Conservation (phyloP, 2,888 invertebrate species). For the Liodrosophila aerea region DNA sequence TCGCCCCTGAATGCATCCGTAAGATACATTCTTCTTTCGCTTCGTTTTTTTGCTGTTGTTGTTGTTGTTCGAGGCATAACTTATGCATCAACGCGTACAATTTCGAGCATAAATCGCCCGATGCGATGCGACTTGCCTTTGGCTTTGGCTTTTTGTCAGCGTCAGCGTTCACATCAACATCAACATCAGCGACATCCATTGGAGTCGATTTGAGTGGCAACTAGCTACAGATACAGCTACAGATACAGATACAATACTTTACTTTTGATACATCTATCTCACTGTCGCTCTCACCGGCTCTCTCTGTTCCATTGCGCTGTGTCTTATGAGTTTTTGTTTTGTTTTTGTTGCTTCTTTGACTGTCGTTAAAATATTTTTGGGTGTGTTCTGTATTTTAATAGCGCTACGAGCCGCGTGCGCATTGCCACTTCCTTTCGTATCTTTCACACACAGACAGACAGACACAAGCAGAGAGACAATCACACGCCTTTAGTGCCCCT, state of each 20-base stretch:
- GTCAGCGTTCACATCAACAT: slow-evolving; percentile 9
- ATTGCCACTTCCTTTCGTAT: slow-evolving; percentile 69
- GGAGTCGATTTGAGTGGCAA: slow-evolving; percentile 31
- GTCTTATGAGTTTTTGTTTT: slow-evolving; percentile 10
- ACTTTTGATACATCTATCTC: slow-evolving; percentile 30
- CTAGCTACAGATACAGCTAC: slow-evolving; percentile 46
- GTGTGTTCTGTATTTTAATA: slow-evolving; percentile 78
- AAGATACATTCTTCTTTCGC: slow-evolving; percentile 53
- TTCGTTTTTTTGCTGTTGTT: too few relatives aligned
- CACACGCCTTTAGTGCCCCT: slow-evolving; percentile 11
- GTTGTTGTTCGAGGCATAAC: slow-evolving; percentile 46
- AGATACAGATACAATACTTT: too few relatives aligned
- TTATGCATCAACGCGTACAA: slow-evolving; percentile 77
- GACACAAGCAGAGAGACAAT: slow-evolving; percentile 11
- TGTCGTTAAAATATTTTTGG: slow-evolving; percentile 76
- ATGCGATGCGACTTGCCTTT: slow-evolving; percentile 47
- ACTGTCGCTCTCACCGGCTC: slow-evolving; percentile 6
- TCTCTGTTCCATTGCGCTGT: slow-evolving; percentile 8
- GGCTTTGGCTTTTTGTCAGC: slow-evolving; percentile 46
- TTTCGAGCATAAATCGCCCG: slow-evolving; percentile 73
- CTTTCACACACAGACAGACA: slow-evolving; percentile 28
- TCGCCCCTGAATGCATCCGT: slow-evolving; percentile 50
- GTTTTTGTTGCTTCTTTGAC: slow-evolving; percentile 32
- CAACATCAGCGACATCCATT: slow-evolving; percentile 28
- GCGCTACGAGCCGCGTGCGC: slow-evolving; percentile 62